Percentiles rank a stretch among this genome's conserved stretches.
These are phyloP conservation scores for Echeneis naucrates DNA, from an alignment of 2,797 vertebrate species.

Conservation along the genomic window DNA sequence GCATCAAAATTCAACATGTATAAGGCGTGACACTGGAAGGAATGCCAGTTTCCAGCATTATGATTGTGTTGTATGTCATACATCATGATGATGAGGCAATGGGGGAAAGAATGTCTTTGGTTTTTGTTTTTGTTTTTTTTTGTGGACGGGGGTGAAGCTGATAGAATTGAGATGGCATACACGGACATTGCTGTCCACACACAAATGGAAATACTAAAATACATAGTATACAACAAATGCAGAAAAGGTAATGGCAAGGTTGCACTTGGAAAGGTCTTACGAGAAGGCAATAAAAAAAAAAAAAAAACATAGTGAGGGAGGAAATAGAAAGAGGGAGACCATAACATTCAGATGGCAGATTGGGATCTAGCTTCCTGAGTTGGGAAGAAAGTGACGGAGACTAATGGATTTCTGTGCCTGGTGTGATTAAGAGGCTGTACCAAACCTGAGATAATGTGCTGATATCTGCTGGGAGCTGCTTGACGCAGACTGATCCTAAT, in stretches of 20 bases:
- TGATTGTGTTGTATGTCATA: slow-evolving; percentile 47
- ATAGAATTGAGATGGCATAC: slow-evolving; percentile 67
- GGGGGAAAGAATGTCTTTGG: slow-evolving; percentile 57
- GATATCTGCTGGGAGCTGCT: slow-evolving; percentile 89
- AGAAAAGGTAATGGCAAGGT: slow-evolving; percentile 43
- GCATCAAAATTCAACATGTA: slow-evolving; percentile 20
- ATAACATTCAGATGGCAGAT: slow-evolving; percentile 82
- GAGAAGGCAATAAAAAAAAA: slow-evolving; percentile 15
- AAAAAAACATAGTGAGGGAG: slow-evolving; percentile 12
- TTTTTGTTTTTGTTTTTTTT: no score
- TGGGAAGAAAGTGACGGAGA: slow-evolving; percentile 85
- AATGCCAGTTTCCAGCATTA: slow-evolving; percentile 44
- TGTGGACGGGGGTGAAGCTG: slow-evolving; percentile 56
- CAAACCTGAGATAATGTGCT: slow-evolving; percentile 88
- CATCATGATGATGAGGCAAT: slow-evolving; percentile 54
- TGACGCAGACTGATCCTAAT: slow-evolving; percentile 85
- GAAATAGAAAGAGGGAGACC: slow-evolving; percentile 75
- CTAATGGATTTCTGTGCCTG: slow-evolving; percentile 89
- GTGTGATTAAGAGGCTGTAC: slow-evolving; percentile 86
- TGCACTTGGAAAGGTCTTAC: slow-evolving; percentile 61
- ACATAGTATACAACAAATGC: slow-evolving; percentile 49
- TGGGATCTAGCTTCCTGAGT: slow-evolving; percentile 85
- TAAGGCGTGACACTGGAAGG: slow-evolving; percentile 24
- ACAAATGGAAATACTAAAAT: slow-evolving; percentile 68
- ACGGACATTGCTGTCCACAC: slow-evolving; percentile 49